Percentiles rank a stretch among this genome's conserved stretches.
phyloP scores from a whole-genome alignment of 2,797 vertebrate species.

The Pseudomugil tenellus region DNA sequence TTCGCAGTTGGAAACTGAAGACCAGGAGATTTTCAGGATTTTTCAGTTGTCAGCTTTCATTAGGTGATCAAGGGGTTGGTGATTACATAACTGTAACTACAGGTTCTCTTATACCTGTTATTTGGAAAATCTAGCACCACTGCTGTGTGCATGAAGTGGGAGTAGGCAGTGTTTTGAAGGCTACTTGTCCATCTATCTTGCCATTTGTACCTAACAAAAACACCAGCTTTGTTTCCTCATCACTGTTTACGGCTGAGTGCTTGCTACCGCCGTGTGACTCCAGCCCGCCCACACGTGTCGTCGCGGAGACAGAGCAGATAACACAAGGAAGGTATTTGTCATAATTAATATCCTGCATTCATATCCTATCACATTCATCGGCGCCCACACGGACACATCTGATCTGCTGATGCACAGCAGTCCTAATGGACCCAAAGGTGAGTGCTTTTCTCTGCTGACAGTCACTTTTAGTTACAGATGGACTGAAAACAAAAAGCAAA shows the following conservation, averaged over 20 bases:
- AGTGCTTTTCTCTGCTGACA: background rate
- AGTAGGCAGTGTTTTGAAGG: constrained; percentile 1
- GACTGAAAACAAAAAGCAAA: background rate
- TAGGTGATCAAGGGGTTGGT: background rate
- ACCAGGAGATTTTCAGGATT: background rate
- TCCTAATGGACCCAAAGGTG: background rate
- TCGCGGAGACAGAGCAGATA: constrained; percentile 25
- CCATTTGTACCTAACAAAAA: background rate
- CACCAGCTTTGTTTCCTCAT: constrained; percentile 16
- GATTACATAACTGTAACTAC: constrained; percentile 21
- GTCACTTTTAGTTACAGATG: background rate
- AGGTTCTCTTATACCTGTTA: constrained; percentile 20
- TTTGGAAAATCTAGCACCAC: constrained; percentile 28
- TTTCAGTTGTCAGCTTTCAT: constrained; percentile 4
- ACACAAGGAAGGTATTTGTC: constrained; percentile 11
- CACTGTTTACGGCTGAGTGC: constrained; percentile 15
- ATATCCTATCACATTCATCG: constrained; percentile 41
- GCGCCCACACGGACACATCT: constrained; percentile 25
- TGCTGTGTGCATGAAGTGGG: constrained; percentile 19
- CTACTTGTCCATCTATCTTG: background rate
- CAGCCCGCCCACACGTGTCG: constrained; percentile 41
- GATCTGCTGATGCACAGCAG: constrained; percentile 19
- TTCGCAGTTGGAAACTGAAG: background rate
- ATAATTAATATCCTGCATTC: constrained; percentile 56
- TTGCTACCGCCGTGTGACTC: constrained; percentile 12